Evolutionary conservation across 1,140 invertebrate genomes (phyloP).

Genomic region (Tribolium castaneum): DNA sequence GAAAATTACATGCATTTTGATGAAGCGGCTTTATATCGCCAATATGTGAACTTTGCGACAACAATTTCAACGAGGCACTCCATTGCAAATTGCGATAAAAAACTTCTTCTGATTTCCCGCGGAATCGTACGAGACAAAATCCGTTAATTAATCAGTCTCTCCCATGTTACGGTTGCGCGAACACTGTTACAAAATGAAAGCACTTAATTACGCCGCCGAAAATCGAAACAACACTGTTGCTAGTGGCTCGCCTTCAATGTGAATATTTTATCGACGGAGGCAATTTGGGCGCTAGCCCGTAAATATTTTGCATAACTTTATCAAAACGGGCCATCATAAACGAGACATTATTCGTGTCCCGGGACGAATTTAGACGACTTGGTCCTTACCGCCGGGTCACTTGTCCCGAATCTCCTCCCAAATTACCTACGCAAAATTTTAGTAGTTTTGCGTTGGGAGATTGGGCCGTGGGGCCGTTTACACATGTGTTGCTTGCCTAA

Average conservation of each 20-base stretch:
- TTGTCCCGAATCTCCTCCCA: neutral
- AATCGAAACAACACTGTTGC: slow-evolving; percentile 1
- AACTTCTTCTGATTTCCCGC: neutral
- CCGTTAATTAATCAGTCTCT: slow-evolving; percentile 14
- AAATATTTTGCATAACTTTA: slow-evolving; percentile 36
- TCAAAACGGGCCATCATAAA: slow-evolving; percentile 21
- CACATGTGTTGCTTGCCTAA: neutral
- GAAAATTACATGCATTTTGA: slow-evolving; percentile 31
- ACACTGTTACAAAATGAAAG: slow-evolving; percentile 24
- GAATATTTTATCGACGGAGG: neutral
- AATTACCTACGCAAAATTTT: slow-evolving; percentile 3
- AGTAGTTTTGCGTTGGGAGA: neutral
- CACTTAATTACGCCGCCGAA: slow-evolving; percentile 16
- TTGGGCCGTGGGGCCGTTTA: neutral
- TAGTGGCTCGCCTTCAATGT: neutral
- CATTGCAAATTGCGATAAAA: neutral
- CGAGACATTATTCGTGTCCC: slow-evolving; percentile 16
- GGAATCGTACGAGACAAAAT: neutral
- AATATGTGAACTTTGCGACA: neutral
- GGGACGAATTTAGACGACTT: slow-evolving; percentile 23
- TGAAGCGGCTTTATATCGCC: neutral
- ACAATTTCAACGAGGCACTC: neutral
- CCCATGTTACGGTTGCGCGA: slow-evolving; percentile 20
- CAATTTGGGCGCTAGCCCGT: neutral
- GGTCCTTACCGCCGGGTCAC: neutral